Percentiles rank a stretch among this genome's conserved stretches.
Evolutionary conservation across 1,140 invertebrate genomes (phyloP).

Genomic region (Calliphora vicina): DNA sequence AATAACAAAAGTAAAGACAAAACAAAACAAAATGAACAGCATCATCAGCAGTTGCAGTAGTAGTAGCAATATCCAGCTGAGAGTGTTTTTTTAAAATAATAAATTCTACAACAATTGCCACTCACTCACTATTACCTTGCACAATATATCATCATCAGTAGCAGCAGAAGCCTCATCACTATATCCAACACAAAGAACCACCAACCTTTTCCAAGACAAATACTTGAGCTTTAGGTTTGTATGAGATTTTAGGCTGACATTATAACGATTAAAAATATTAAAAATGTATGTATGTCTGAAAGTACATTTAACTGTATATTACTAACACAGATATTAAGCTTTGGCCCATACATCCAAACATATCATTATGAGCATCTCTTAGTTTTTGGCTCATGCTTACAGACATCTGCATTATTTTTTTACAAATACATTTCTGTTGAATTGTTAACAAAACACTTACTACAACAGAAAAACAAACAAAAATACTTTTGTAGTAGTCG

Average conservation of each 20-base stretch:
- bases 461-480: neutral
- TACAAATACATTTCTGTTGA: too few species aligned
- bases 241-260: neutral
- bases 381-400: too few species aligned
- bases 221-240: neutral
- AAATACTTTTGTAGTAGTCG: neutral
- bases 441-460: neutral
- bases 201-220: neutral
- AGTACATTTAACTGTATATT: too few species aligned
- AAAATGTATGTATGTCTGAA: neutral
- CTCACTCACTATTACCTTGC: neutral
- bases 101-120: neutral
- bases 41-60: neutral
- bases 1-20: neutral
- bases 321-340: too few species aligned
- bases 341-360: too few species aligned
- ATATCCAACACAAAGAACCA: neutral
- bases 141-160: neutral
- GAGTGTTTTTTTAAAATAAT: neutral
- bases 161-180: neutral
- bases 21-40: neutral
- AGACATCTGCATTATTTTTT: too few species aligned
- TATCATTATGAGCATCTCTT: too few species aligned
- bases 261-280: neutral
- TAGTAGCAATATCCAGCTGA: neutral